Base-by-base conservation (phyloP, 2,797 vertebrate species). In the Parambassis ranga region DNA sequence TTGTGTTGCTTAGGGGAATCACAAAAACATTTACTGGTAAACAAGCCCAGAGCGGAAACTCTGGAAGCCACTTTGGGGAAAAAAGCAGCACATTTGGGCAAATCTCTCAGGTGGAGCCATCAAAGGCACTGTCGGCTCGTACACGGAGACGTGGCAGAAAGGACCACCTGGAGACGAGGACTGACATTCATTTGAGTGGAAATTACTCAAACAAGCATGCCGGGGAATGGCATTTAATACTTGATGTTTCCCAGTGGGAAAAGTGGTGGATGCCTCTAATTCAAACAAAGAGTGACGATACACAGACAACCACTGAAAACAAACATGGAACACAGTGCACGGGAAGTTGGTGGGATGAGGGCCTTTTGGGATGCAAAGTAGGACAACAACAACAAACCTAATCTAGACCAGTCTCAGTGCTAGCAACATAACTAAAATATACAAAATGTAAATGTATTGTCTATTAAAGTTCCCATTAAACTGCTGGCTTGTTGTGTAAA, bases 91-190 rank as follows among this genome's bases (percentile, higher is more conserved):
- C 79, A 84, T 89, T 91, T 86, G 87, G 81, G 83, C 65, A 89
- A 92, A 90, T 92, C 90, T 91, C 92, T 90, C 86, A 89, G 90
- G 90, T 92, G 88, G 75, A 90, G 85, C 80, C 84, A 89, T 92
- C 90, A 93, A 86, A 87, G 87, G 72, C 78, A 22, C 72, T 67
- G 76, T 86, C 74, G 64, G 69, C 67, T 82, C 15, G 68, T 70
- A 89, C 80, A 55, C 67, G 30, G 53, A 79, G 76, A 88, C 71
- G 33, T 86, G 77, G 81, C 71, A 75, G 83, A 49, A 56, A 88
- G 65, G 86, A 83, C 81, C 89, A 92, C 91, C 92, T 90, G 87
- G 91, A 92, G 90, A 92, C 91, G 26, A 72, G 79, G 48, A 74
- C 65, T 67, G 65, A 72, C 84, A 81, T 73, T 86, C 71, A 82